A percentile compares a stretch with the other conserved stretches of the same genome.
These are phyloP conservation scores for Eublepharis macularius DNA, from an alignment of 2,113 vertebrate species.

Conservation along the genomic window DNA sequence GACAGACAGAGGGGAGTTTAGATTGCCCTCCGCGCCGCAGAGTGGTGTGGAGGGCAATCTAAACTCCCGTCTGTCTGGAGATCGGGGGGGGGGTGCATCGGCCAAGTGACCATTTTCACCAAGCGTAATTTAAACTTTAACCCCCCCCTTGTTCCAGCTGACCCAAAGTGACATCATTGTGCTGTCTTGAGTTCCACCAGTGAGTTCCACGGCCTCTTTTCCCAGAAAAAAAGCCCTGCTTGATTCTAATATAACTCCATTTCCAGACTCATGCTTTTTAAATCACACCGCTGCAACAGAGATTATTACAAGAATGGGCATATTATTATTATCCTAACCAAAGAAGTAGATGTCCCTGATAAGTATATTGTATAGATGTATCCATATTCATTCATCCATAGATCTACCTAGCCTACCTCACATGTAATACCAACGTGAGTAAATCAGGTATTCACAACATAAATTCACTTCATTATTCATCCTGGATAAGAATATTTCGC, in stretches of 20 bases:
- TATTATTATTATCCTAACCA: background rate
- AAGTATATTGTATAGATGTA: background rate
- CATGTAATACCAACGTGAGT: background rate
- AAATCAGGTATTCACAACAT: conserved; percentile 1
- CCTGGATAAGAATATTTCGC: background rate
- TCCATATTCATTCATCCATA: background rate
- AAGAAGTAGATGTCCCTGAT: background rate
- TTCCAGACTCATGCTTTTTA: background rate
- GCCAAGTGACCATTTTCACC: no score
- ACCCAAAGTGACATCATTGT: no score
- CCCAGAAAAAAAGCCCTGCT: background rate
- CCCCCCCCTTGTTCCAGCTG: no score
- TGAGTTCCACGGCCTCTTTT: no score
- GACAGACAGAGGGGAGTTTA: no score
- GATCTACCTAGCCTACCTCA: background rate
- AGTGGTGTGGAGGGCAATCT: no score
- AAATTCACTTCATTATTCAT: background rate
- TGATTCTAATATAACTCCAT: fast-evolving
- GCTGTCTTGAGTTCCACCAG: no score
- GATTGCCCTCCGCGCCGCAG: no score
- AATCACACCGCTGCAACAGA: fast-evolving
- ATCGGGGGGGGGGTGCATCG: no score
- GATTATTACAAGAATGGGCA: background rate
- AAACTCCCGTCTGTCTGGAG: no score
- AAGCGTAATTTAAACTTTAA: no score